Conservation (phyloP, 2,113 vertebrate genomes). For the Axis porcinus region DNA sequence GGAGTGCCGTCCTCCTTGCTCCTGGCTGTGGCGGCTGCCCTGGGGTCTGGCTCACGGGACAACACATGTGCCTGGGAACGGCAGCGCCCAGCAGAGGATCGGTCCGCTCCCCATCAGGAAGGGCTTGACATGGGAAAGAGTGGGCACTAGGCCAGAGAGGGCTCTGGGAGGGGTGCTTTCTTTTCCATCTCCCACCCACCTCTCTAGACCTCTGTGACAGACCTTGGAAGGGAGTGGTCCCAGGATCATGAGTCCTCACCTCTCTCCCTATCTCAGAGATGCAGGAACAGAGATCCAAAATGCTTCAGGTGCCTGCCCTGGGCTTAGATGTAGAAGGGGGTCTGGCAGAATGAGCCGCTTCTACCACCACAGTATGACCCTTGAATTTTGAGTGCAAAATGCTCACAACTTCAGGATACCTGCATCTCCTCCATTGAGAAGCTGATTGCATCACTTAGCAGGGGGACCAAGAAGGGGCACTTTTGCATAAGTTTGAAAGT, state of each 20-base stretch:
- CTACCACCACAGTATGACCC: too few species aligned
- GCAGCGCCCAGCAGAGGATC: neutral
- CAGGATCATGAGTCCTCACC: neutral
- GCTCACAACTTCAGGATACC: too few species aligned
- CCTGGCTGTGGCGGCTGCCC: neutral
- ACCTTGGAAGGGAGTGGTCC: neutral
- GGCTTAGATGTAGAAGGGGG: neutral
- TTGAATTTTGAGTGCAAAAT: neutral
- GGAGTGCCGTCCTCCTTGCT: too few species aligned
- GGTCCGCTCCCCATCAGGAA: accelerated
- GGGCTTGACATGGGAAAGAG: neutral
- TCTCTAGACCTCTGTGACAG: neutral
- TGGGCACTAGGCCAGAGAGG: too few species aligned
- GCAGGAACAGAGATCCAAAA: neutral
- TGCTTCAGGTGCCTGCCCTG: neutral
- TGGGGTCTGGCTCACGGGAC: neutral
- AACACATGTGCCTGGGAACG: accelerated
- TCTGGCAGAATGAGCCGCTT: neutral
- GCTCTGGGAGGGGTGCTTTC: neutral
- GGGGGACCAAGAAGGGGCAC: too few species aligned
- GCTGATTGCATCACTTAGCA: neutral
- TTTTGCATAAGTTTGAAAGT: neutral
- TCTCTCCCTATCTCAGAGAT: neutral
- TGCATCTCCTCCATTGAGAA: neutral
- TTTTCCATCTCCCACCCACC: neutral